Evolutionary conservation across 92 coral and sea anemone species (phyloP), one percentile per base, ranked within the genome.

Genomic region (Paramuricea clavata): DNA sequence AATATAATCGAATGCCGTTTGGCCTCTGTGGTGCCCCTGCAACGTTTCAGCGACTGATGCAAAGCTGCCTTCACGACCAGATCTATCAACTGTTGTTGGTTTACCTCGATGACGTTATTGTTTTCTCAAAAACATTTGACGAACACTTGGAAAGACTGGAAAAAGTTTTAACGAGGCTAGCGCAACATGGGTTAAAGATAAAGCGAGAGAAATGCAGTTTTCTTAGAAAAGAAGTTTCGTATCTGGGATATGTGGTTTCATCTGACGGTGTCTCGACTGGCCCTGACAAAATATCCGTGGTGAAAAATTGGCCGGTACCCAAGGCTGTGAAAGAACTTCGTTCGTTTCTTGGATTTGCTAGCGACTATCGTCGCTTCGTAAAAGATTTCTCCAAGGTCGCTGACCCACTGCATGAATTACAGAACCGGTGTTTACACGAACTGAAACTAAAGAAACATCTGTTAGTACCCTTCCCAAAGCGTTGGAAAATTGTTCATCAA

Each of bases 81-180:
- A 92, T 82, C 59, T 92, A 85, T 15, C 92, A 92, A 62, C 74
- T 92, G 60, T 49, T 89, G 90, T 69, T 92, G 12, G 92, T 92
- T 10, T 69, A 69, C 75, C 75, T 69, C 5, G 75, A 69, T n/a
- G 81, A 83, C 50, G 47, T 82, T 12, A 83, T 83, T 7, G 49
- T 83, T 3, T 83, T 70, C 35, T 49, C 87, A 6, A 69, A 83
- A 39, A 70, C 87, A 5, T 83, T 71, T 71, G 81, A 71, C 6
- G 81, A 44, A 56, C 87, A 83, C 57, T 56, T 83, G 56, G 69
- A 83, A 17, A 49, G 81, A 54, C 81, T 70, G 5, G 87, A 83
- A 25, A 83, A 69, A 11, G 87, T 28, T 11, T 72, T 83, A 35
- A 71, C 44, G 16, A 19, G 87, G 17, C 49, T 83, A 15, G n/a